Conservation (phyloP, 1,140 invertebrate genomes). For the Zaprionus gabonicus region DNA sequence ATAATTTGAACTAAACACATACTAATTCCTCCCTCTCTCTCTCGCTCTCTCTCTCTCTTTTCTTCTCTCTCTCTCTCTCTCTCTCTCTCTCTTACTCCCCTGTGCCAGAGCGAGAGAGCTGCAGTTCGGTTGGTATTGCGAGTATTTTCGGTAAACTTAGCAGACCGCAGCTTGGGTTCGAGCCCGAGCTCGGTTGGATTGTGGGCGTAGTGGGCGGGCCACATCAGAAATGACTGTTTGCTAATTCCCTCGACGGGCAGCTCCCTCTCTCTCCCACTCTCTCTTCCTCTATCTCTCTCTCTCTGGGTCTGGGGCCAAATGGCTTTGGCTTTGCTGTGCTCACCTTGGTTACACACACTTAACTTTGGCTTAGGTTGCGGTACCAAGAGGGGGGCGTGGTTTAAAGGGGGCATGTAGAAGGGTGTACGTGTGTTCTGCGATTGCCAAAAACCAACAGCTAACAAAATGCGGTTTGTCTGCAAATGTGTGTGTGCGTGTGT, state of each 20-base stretch:
- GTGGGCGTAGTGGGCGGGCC: background rate
- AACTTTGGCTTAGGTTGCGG: slow-evolving; percentile 27
- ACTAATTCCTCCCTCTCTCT: background rate
- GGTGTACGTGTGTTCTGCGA: slow-evolving; percentile 24
- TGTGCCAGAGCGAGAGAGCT: background rate
- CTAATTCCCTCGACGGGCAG: slow-evolving; percentile 4
- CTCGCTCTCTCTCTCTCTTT: background rate
- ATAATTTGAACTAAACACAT: slow-evolving; percentile 13
- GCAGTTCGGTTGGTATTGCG: background rate
- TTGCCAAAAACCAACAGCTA: slow-evolving; percentile 37
- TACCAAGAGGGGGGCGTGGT: background rate
- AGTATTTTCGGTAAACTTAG: slow-evolving; percentile 19
- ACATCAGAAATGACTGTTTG: slow-evolving; percentile 23
- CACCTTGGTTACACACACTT: slow-evolving; percentile 47
- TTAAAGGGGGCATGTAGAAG: background rate
- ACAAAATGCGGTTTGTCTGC: slow-evolving; percentile 46
- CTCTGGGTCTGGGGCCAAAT: slow-evolving; percentile 21
- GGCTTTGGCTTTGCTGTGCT: slow-evolving; percentile 32
- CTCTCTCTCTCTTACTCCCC: background rate
- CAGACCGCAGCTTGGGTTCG: slow-evolving; percentile 36
- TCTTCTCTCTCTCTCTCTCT: background rate
- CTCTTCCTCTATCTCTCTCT: background rate
- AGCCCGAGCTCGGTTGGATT: background rate
- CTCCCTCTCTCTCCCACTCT: background rate
- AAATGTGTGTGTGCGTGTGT: slow-evolving; percentile 26